Evolutionary conservation across 2,113 vertebrate genomes (phyloP), one percentile per base, ranked within the genome.

Genomic region (Progne subis): DNA sequence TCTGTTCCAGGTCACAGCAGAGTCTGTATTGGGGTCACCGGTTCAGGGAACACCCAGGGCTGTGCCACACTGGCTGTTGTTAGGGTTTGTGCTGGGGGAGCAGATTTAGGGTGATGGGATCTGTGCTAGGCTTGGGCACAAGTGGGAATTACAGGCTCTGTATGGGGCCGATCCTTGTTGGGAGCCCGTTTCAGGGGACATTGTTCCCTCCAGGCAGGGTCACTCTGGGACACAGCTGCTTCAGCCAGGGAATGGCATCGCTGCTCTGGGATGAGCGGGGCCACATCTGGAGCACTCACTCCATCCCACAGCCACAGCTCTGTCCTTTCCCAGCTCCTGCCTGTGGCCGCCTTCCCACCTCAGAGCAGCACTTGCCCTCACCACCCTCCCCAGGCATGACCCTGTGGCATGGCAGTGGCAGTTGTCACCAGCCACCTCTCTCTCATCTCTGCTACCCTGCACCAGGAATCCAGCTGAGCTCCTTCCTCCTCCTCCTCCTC

Each of bases 241-340:
- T 29, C 21, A 5, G 49, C 41, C 3, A 1, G 26, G 32, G 37
- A 60, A 18, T 29, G 47, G 59, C 60, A 23, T 50, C 0, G 0
- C 32, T 82, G 88, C 56, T 56, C 57, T 25, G 46, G 56, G 46
- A 34, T 44, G 76, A 59, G 20, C 6, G n/a, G 64, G 80, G 53
- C 50, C 43, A 1, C 4, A 50, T 31, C 43, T 5, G 1, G 71
- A 81, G 44, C 9, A 0, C 34, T 69, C 1, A 0, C 61, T 31
- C 60, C 26, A 31, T 79, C 39, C 32, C 44, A 14, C 25, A 72
- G 71, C 63, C 2, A 2, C 29, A 21, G 19, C 23, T 72, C 34
- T 1, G 4, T 79, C 60, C 53, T 69, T n/a, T 47, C 26, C 28
- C 14, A 8, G 18, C 31, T 84, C 14, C 32, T n/a, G 46, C 37